phyloP scores from a whole-genome alignment of 2,888 invertebrate genomes.

The Ophion costatus region DNA sequence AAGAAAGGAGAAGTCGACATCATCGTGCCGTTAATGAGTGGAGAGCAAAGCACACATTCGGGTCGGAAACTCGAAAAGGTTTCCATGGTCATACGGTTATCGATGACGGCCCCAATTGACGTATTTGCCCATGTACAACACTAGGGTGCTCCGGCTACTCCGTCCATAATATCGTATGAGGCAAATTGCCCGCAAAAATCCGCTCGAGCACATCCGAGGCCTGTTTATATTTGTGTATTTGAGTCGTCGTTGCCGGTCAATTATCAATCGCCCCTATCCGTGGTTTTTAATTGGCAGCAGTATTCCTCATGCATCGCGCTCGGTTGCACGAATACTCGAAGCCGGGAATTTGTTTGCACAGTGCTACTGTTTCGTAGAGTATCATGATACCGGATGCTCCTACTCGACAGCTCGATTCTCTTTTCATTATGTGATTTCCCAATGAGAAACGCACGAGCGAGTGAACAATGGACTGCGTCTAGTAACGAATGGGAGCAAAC shows the following conservation, averaged over 20 bases:
- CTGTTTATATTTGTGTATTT: constrained; percentile 32
- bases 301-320: not conserved
- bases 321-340: not conserved
- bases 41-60: constrained; percentile 48
- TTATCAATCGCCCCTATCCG: constrained; percentile 15
- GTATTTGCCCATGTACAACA: constrained; percentile 36
- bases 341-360: constrained; percentile 18
- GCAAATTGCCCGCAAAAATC: constrained; percentile 16
- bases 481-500: constrained; percentile 10
- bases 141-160: not conserved
- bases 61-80: constrained; percentile 21
- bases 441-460: constrained; percentile 6
- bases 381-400: constrained; percentile 17
- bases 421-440: constrained; percentile 17
- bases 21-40: constrained; percentile 24
- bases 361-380: constrained; percentile 18
- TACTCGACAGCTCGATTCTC: constrained; percentile 27
- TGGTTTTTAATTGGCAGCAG: constrained; percentile 8
- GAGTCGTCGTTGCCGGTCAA: constrained; percentile 21
- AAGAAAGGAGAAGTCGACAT: not conserved
- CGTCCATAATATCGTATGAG: not conserved
- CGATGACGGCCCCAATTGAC: constrained; percentile 53
- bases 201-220: not conserved
- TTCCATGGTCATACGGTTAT: constrained; percentile 28
- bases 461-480: constrained; percentile 4